Base-by-base conservation (phyloP, 2,888 invertebrate genomes). In the Merodon equestris region DNA sequence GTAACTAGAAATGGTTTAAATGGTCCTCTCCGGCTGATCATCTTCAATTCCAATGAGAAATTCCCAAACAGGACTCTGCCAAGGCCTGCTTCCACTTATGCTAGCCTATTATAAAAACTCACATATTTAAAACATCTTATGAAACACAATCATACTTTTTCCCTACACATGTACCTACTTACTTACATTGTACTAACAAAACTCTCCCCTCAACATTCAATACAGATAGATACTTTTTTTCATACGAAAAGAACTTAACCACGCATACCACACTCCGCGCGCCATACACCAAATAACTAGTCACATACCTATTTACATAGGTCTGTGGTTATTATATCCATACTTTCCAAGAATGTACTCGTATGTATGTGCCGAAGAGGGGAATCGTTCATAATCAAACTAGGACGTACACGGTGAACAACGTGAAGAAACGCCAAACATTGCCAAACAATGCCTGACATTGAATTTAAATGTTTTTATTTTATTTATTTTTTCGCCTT, bases 71-170 rank as follows among this genome's bases (percentile, higher is more conserved):
- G 27, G 27, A 27, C 27, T 27, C 27, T 27, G 27, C 27, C 27
- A 5, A 0, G 27, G 9, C 60, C 40, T 66, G 27, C 60, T 51
- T 15, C 15, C 5, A 18, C 3, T 76, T 56, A 60, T 76, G 76
- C n/a, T 54, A 36, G 76, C 76, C 76, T 76, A 61, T 71, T 76
- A 60, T 38, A 40, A 71, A 71, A 76, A 71, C 76, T 76, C 76
- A 76, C 76, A 76, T 76, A 66, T 71, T 71, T 61, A 76, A 76
- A 76, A 71, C 57, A 67, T 67, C 27, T 57, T 47, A 67, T 19
- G 13, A 44, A 57, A 66, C 56, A 66, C 66, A 66, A 48, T 57
- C 40, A 40, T 40, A 40, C n/a, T 40, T 50, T 63, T 51, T 61
- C 44, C 57, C 68, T 58, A 63, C 34, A 61, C 19, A 9, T 50